Base-by-base conservation (phyloP, 2,113 vertebrate species). In the Petaurus breviceps region DNA sequence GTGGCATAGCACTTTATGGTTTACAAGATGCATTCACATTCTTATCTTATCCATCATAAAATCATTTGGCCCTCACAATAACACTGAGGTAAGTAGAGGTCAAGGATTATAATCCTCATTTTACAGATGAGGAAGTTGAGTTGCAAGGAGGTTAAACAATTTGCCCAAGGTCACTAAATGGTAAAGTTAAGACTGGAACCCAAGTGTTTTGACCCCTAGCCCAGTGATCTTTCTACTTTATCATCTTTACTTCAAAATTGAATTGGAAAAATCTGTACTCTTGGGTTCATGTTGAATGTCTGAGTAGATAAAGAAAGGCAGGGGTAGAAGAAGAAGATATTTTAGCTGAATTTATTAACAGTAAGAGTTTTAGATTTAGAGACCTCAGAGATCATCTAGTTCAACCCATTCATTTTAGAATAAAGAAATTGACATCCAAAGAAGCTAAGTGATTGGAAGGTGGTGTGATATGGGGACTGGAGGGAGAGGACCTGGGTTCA, bases 41-140 rank as follows among this genome's bases (percentile, higher is more conserved):
- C 61, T n/a, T n/a, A 57, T 28, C 25, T 57, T 57, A 77, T 77
- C 37, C 12, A n/a, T 43, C n/a, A 19, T 84, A 84, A 84, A 16
- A 43, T 84, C 68, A 84, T n/a, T 84, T 43, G 68, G 43, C 16
- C 37, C 16, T 84, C n/a, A 84, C 68, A 84, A 43, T 43, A 84
- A 84, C n/a, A 43, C 68, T 43, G 68, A 84, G 68, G 6, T 91
- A 96, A 97, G 77, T 10, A 84, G 46, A 22, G 51, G 8, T 84
- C 68, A 94, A 3, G 47, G 68, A 22, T 89, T 96, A 16, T 37
- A 94, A 22, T 94, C 95, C 94, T 43, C 91, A 68, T 96, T 26
- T 92, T 54, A 52, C 43, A 96, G 55, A 84, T 93, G 43, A 95
- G 51, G 89, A 95, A 52, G 93, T n/a, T 47, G 26, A 91, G 51